Conservation (phyloP, 2,888 invertebrate genomes). For the Mongoloraphidia duomilia region DNA sequence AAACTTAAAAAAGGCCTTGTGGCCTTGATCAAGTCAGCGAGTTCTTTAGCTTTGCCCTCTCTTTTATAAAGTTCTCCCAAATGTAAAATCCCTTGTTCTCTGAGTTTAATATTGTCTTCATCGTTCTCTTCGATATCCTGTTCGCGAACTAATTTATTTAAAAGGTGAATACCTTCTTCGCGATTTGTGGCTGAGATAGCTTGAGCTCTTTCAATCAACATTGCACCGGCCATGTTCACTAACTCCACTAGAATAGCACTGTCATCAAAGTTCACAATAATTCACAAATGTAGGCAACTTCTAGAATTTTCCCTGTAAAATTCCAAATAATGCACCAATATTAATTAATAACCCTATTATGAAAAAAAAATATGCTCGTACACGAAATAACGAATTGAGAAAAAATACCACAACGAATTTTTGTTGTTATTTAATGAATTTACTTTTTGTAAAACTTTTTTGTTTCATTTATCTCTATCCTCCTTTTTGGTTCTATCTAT, state of each 20-base stretch:
- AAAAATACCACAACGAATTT: too few species aligned
- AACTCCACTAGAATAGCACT: slow-evolving; percentile 28
- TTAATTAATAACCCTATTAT: too few species aligned
- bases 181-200: slow-evolving; percentile 59
- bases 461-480: too few species aligned
- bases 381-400: too few species aligned
- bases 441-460: too few species aligned
- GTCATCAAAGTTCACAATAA: slow-evolving; percentile 25
- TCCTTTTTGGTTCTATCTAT: too few species aligned
- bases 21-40: slow-evolving; percentile 84
- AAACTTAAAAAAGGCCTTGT: slow-evolving; percentile 88
- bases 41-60: slow-evolving; percentile 83
- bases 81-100: slow-evolving; percentile 88
- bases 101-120: slow-evolving; percentile 79
- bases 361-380: too few species aligned
- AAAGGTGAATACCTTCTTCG: slow-evolving; percentile 57
- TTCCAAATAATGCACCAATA: too few species aligned
- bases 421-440: too few species aligned
- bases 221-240: slow-evolving; percentile 72
- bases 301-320: too few species aligned
- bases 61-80: slow-evolving; percentile 85
- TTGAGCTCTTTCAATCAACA: slow-evolving; percentile 76
- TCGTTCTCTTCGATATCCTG: slow-evolving; percentile 66
- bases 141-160: slow-evolving; percentile 64
- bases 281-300: neutral